Evolutionary conservation across 2,113 vertebrate species (phyloP), one percentile per base, ranked within the genome.

Genomic region (Xyliphius kryptos): DNA sequence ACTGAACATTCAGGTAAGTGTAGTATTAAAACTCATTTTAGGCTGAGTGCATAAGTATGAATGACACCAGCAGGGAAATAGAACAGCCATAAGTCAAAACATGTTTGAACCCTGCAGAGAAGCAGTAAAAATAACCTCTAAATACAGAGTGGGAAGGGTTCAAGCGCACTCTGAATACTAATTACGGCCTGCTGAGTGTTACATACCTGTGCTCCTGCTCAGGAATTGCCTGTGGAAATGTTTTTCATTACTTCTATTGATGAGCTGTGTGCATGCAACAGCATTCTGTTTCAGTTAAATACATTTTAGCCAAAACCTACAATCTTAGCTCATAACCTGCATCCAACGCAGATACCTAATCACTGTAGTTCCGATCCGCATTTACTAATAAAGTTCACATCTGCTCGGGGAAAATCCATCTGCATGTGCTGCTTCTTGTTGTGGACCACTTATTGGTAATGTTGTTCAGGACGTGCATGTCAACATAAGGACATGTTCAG

Each of bases 71-170:
- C 19, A 20, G 47, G 20, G 16, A 49, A 19, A 63, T 13, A 15
- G 61, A 52, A 15, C 22, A 13, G 32, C 17, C 36, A 2, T 8
- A 13, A n/a, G 54, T 47, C 40, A 11, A 53, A 59, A 64, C 55
- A 59, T 26, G 61, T 58, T 59, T 47, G 65, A 46, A 26, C n/a
- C 55, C 64, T 67, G 53, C 41, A 19, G 32, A 68, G 10, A 20
- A 48, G 50, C 16, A 13, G 56, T 26, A 15, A 49, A 50, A 67
- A 54, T 15, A 46, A 63, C 8, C 48, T 20, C 46, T 58, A 19
- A 15, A 63, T 20, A 22, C 15, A 22, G 19, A 19, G 15, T 19
- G 44, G 43, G 12, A 3, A 26, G 50, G 37, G 26, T 16, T 38
- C 22, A 38, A 14, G 8, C 36, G 11, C 61, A 47, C 26, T 11